Base-by-base conservation (phyloP, 1,140 invertebrate species). In the Araneus ventricosus region DNA sequence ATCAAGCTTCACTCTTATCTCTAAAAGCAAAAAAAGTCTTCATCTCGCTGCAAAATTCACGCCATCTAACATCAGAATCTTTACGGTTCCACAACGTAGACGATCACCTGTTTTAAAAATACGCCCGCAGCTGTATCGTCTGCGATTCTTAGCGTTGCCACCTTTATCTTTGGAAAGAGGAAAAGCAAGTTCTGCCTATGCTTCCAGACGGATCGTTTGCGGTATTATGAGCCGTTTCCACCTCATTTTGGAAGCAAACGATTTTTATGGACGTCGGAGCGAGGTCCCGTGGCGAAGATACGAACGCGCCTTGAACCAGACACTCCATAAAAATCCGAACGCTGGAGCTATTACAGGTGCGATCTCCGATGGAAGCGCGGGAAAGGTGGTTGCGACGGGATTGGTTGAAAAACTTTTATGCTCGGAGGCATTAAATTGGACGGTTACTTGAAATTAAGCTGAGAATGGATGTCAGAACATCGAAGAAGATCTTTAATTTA, bases 201-300 rank as follows among this genome's bases (percentile, higher is more conserved):
- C 45, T 84, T 52, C 39, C 70, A 75, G 70, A 20, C 30, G 34
- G 30, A 75, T 75, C 70, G 39, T 52, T 41, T 84, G 80, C 80
- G 41, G 45, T 84, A 45, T 84, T 84, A 84, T 45, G 45, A 52
- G n/a, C 80, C 80, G 80, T 84, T 84, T 27, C 39, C 24, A 22
- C 22, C 80, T 39, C 30, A 27, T 52, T 84, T 52, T 52, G 80
- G n/a, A 24, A 45, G 24, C 80, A 84, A 84, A 84, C 80, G 80
- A 84, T 52, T 84, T 84, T 84, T 84, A 84, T 45, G 80, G 39
- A 22, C 80, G 80, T 45, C 39, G 80, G 41, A 45, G 45, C 24
- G 30, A n/a, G 24, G 39, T 84, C 80, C 80, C 80, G 45, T n/a
- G 80, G 80, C n/a, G 80, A 52, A 84, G 80, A 84, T 84, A 84